Evolutionary conservation across 2,797 vertebrate species (phyloP).

Genomic region (Cetoscarus ocellatus): DNA sequence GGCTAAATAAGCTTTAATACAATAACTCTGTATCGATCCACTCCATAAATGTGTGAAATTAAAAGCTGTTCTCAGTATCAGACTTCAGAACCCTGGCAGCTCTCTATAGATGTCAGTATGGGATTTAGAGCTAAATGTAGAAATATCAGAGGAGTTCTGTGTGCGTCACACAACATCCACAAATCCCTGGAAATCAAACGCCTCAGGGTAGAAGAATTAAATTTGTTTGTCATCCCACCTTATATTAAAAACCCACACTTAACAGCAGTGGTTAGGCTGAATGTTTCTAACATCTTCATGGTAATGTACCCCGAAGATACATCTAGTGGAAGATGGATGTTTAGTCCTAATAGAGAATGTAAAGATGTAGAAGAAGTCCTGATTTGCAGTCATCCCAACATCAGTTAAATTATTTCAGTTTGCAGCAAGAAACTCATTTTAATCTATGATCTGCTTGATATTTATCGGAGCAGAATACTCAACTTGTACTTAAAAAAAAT

Average conservation of each 20-base stretch:
- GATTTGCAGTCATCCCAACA: too few species aligned
- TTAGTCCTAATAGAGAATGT: neutral
- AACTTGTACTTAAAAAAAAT: too few species aligned
- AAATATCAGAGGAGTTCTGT: slow-evolving; percentile 11
- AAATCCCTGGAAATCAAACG: neutral
- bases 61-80: neutral
- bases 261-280: neutral
- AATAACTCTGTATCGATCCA: slow-evolving; percentile 24
- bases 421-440: too few species aligned
- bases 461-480: too few species aligned
- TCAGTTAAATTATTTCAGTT: too few species aligned
- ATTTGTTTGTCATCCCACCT: slow-evolving; percentile 1
- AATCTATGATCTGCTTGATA: too few species aligned
- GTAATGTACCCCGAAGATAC: neutral
- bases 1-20: slow-evolving; percentile 16
- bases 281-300: neutral
- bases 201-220: neutral
- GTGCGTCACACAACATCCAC: neutral
- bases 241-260: neutral
- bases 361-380: neutral
- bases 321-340: neutral
- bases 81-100: neutral
- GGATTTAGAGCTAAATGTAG: slow-evolving; percentile 7
- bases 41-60: neutral
- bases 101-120: slow-evolving; percentile 3